phyloP scores from a whole-genome alignment of 1,140 invertebrate genomes.

The Tetranychus urticae region DNA sequence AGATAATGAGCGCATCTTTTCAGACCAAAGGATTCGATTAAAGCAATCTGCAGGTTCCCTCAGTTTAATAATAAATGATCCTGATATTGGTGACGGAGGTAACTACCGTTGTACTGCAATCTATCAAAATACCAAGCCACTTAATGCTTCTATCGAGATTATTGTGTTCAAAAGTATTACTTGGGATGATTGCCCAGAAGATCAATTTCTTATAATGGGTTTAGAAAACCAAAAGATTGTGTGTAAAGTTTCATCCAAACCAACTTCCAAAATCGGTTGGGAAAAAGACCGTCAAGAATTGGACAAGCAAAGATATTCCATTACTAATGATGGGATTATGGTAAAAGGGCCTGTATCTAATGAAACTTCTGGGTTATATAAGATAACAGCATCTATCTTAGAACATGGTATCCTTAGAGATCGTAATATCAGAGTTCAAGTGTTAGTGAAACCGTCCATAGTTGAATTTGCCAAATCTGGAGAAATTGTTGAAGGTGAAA shows the following conservation, averaged over 20 bases:
- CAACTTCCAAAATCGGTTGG: constrained; percentile 59
- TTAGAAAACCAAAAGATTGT: constrained; percentile 28
- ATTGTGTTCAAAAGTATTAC: constrained; percentile 35
- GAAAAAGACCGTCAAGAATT: constrained; percentile 41
- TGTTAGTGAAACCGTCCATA: constrained; percentile 33
- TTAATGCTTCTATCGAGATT: neutral
- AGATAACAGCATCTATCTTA: neutral
- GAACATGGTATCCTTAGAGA: neutral
- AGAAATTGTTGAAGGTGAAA: constrained; percentile 50
- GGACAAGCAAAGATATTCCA: constrained; percentile 34
- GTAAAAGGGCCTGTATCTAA: constrained; percentile 49
- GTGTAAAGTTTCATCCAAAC: constrained; percentile 60
- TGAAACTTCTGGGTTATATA: constrained; percentile 30
- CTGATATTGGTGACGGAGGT: neutral
- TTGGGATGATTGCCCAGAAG: constrained; percentile 54
- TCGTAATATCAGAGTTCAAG: neutral
- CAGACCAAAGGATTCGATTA: neutral
- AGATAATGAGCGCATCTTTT: constrained; percentile 10
- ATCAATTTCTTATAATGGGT: constrained; percentile 57
- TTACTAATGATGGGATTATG: constrained; percentile 43
- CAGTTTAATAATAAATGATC: neutral
- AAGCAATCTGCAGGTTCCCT: neutral
- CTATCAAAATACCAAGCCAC: neutral
- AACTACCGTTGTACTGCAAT: neutral
- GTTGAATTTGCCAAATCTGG: constrained; percentile 27